Percentiles rank a stretch among this genome's conserved stretches.
Conservation (phyloP, 2,113 vertebrate genomes). For the Bujurquina vittata region DNA sequence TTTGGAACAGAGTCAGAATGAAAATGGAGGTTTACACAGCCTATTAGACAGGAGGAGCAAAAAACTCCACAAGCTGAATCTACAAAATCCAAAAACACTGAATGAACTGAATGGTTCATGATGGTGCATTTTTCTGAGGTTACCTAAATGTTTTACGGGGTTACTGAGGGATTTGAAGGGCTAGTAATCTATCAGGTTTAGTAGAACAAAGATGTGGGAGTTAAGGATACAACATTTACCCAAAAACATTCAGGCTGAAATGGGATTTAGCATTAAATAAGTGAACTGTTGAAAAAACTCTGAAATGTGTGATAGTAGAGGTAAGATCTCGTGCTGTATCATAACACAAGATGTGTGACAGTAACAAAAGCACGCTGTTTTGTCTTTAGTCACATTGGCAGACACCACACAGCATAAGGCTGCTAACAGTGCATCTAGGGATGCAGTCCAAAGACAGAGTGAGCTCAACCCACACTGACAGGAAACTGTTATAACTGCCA, state of each 20-base stretch:
- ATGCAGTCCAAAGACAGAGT: conserved; percentile 29
- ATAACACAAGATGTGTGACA: conserved; percentile 2
- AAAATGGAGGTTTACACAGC: conserved; percentile 36
- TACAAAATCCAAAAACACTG: conserved; percentile 21
- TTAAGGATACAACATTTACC: background rate
- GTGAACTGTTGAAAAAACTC: background rate
- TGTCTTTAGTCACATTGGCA: conserved; percentile 27
- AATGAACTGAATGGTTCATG: conserved; percentile 21
- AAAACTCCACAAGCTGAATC: conserved; percentile 12
- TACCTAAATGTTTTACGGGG: background rate
- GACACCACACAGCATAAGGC: conserved; percentile 28
- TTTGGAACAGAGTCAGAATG: conserved; percentile 45
- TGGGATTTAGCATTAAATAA: no score
- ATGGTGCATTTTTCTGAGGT: conserved; percentile 1
- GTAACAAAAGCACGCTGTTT: conserved; percentile 17
- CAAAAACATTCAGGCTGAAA: no score
- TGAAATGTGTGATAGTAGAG: background rate
- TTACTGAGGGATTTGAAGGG: background rate
- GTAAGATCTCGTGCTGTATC: background rate
- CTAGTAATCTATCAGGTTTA: background rate
- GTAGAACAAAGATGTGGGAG: background rate
- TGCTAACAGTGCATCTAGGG: conserved; percentile 19
- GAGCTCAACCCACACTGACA: conserved; percentile 32
- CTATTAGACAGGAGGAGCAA: conserved; percentile 14
- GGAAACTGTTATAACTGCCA: conserved; percentile 24